A percentile compares a stretch with the other conserved stretches of the same genome.
phyloP scores from a whole-genome alignment of 2,797 vertebrate species.

The Scarus forsteni region DNA sequence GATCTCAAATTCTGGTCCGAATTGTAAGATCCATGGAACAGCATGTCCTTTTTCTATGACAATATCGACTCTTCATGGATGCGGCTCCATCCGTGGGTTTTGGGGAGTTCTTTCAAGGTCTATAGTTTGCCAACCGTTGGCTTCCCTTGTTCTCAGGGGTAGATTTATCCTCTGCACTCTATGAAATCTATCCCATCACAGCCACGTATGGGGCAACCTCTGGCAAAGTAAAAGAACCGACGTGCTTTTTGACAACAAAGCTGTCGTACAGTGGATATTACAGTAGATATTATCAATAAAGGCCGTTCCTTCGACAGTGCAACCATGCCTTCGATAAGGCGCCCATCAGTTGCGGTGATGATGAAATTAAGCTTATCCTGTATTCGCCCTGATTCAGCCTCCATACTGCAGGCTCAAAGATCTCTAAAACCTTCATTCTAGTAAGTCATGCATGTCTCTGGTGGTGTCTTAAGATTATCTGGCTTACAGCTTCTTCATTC shows the following conservation, averaged over 20 bases:
- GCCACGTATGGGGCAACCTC: neutral
- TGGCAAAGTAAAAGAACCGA: neutral
- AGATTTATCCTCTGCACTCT: neutral
- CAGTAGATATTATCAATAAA: neutral
- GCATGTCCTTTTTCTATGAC: too few relatives aligned
- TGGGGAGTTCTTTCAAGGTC: neutral
- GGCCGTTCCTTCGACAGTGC: neutral
- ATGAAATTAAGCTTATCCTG: too few relatives aligned
- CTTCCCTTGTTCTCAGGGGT: too few relatives aligned
- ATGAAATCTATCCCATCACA: neutral
- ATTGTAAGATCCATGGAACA: too few relatives aligned
- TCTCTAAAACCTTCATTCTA: too few relatives aligned
- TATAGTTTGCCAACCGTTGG: neutral
- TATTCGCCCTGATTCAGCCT: too few relatives aligned
- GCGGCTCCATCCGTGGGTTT: neutral
- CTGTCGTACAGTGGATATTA: neutral
- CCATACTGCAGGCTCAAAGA: too few relatives aligned
- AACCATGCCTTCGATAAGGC: neutral
- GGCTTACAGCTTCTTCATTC: too few relatives aligned
- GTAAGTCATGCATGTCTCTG: too few relatives aligned
- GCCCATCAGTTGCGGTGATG: too few relatives aligned
- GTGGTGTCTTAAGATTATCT: too few relatives aligned
- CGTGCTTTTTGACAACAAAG: neutral
- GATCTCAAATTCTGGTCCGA: too few relatives aligned
- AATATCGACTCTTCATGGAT: neutral